Base-by-base conservation (phyloP, 2,888 invertebrate species). In the Nycteola revayana region DNA sequence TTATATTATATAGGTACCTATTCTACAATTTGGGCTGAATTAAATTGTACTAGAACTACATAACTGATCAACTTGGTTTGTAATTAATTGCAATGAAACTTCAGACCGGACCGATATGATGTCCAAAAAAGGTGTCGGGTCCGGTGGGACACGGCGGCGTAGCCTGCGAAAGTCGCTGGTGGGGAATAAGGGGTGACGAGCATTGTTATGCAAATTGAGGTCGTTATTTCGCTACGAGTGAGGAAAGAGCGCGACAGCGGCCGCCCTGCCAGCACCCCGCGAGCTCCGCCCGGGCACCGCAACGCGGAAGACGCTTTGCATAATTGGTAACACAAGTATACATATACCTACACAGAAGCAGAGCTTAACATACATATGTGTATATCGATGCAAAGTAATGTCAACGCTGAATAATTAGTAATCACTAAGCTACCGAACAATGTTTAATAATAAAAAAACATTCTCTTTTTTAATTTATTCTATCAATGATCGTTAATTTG, bases 131-230 rank as follows among this genome's bases (percentile, higher is more conserved):
- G 70, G 74, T 79, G 74, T 70, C 64, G 63, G 65, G 79, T 81
- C 85, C 85, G 66, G 64, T 75, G 85, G 83, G 86, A 83, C 72
- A 65, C 53, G 47, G 70, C 62, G 64, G 67, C 60, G 71, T 67
- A 68, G 79, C 79, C 83, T 79, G 81, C 73, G 75, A 81, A 84
- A 82, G 84, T 79, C 84, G 69, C 78, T 76, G 76, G 81, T 77
- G 68, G 83, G 77, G 81, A 77, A 79, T 79, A 80, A 83, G 85
- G 85, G 86, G 86, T 85, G 85, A 83, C 81, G 78, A 86, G 84
- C 81, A 87, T 86, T 88, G 87, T 87, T 88, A 88, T 88, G 87
- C 79, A 87, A 87, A 88, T 87, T 84, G 84, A 83, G 85, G 87
- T 87, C 86, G 86, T 88, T 86, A 88, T 88, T 86, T 85, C 81